Percentiles rank a stretch among this genome's conserved stretches.
These are phyloP conservation scores for Sarcophaga carnaria DNA, from an alignment of 2,888 invertebrate species.

Conservation along the genomic window DNA sequence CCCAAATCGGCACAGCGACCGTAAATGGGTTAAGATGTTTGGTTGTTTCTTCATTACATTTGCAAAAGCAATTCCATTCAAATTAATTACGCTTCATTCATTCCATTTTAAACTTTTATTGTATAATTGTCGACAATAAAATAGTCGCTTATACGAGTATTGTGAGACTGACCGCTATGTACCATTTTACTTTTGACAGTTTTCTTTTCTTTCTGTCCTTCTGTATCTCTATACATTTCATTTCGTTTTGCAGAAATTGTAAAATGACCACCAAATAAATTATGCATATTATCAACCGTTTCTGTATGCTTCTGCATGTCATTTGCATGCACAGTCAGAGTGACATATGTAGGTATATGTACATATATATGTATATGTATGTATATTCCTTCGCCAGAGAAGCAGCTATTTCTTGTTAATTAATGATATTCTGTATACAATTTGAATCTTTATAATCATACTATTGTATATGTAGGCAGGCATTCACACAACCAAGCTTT, in stretches of 20 bases:
- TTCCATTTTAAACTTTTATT: conserved; percentile 7
- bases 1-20: no score
- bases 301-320: not conserved
- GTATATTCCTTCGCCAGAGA: no score
- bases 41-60: no score
- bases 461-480: not conserved
- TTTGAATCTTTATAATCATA: no score
- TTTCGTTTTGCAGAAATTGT: not conserved
- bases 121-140: conserved; percentile 20
- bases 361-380: no score
- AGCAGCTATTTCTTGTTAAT: conserved; percentile 16
- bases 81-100: no score
- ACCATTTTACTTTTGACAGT: conserved; percentile 13
- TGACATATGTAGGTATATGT: not conserved
- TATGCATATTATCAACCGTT: conserved; percentile 20
- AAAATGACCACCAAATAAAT: not conserved
- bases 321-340: conserved; percentile 19
- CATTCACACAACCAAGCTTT: no score
- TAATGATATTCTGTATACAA: conserved; percentile 43
- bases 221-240: not conserved
- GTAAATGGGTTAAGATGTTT: no score
- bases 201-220: not conserved
- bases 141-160: not conserved
- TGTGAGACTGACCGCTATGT: not conserved
- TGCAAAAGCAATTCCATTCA: no score